Percentiles rank a stretch among this genome's conserved stretches.
phyloP scores from a whole-genome alignment of 2,888 invertebrate genomes.

The Hydrotaea cyrtoneurina region DNA sequence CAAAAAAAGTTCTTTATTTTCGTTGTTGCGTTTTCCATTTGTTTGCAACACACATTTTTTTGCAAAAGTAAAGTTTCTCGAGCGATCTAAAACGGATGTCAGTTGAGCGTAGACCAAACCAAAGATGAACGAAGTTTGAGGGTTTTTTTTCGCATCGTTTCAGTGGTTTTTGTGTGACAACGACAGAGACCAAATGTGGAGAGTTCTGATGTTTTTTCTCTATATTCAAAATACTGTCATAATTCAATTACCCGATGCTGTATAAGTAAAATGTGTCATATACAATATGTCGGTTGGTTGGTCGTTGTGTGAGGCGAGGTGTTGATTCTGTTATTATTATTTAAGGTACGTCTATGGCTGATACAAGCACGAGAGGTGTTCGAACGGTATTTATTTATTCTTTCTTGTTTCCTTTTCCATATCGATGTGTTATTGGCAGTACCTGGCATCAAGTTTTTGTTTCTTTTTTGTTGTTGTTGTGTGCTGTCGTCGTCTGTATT shows the following conservation, averaged over 20 bases:
- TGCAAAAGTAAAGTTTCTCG: no score
- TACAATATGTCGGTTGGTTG: not conserved
- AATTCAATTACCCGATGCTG: not conserved
- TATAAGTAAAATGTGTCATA: not conserved
- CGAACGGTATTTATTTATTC: slow-evolving; percentile 4
- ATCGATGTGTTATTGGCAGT: slow-evolving; percentile 16
- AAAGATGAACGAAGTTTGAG: no score
- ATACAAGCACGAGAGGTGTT: not conserved
- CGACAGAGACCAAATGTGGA: no score
- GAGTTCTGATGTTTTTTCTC: no score
- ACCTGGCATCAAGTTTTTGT: slow-evolving; percentile 11
- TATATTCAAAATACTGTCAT: not conserved
- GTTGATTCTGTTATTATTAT: slow-evolving; percentile 39
- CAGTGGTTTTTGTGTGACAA: no score
- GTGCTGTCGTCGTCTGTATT: not conserved
- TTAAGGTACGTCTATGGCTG: not conserved
- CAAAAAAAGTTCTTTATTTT: no score
- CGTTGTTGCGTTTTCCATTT: no score
- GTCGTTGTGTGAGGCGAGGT: not conserved
- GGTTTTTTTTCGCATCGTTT: no score
- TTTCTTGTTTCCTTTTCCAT: not conserved
- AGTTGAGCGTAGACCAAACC: no score
- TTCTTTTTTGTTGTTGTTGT: not conserved
- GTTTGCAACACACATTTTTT: no score
- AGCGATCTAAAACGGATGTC: no score